Evolutionary conservation across 2,888 invertebrate genomes (phyloP).

Genomic region (Apamea epomidion): DNA sequence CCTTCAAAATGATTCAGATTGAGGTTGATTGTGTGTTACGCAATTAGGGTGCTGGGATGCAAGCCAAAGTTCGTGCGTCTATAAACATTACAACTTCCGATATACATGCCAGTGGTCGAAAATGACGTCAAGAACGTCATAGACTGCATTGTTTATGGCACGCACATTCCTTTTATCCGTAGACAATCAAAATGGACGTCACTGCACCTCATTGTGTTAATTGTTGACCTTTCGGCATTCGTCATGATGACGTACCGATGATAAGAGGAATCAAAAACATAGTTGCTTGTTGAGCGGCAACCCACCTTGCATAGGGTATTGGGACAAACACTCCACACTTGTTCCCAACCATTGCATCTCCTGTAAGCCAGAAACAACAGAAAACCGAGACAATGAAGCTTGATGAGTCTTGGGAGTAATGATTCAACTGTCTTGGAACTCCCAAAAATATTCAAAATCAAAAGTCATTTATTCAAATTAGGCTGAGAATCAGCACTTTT

Average conservation of each 20-base stretch:
- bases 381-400: neutral
- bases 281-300: neutral
- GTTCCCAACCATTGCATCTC: neutral
- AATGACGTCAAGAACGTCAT: conserved; percentile 21
- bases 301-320: neutral
- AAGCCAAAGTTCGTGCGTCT: neutral
- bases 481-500: no score
- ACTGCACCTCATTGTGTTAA: conserved; percentile 19
- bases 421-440: neutral
- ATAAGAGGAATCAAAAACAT: neutral
- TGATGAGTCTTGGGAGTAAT: neutral
- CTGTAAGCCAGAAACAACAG: neutral
- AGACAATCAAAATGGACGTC: conserved; percentile 45
- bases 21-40: neutral
- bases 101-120: neutral
- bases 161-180: neutral
- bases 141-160: conserved; percentile 36
- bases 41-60: neutral
- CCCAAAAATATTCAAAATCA: no score
- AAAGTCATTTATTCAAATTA: no score
- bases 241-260: conserved; percentile 3
- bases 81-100: conserved; percentile 7
- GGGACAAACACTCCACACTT: no score
- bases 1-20: neutral
- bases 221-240: conserved; percentile 9